phyloP scores from a whole-genome alignment of 2,888 invertebrate species.

The Epinotia ramella region DNA sequence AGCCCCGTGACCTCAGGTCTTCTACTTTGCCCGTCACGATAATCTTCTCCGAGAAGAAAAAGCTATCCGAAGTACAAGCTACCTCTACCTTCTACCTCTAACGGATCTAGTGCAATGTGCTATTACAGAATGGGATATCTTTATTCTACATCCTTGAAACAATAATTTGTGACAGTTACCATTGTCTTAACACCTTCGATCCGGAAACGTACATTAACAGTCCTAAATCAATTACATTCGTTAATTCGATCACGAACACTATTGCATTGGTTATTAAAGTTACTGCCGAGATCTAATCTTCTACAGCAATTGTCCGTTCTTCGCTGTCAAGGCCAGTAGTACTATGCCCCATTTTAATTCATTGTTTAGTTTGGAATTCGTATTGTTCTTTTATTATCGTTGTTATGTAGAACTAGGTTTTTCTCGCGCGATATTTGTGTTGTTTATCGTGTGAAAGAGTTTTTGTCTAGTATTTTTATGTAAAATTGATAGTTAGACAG shows the following conservation, averaged over 20 bases:
- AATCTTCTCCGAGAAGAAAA: too few relatives aligned
- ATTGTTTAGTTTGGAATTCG: slow-evolving; percentile 32
- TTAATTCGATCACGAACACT: slow-evolving; percentile 39
- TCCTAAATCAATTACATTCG: slow-evolving; percentile 28
- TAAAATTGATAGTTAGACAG: background rate
- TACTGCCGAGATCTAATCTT: slow-evolving; percentile 40
- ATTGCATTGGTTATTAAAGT: slow-evolving; percentile 21
- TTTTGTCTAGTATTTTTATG: background rate
- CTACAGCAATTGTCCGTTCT: slow-evolving; percentile 35
- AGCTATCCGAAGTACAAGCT: too few relatives aligned
- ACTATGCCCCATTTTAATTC: slow-evolving; percentile 37
- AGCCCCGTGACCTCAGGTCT: too few relatives aligned
- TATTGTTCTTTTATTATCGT: slow-evolving; percentile 23
- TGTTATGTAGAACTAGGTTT: slow-evolving; percentile 3
- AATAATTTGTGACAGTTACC: background rate
- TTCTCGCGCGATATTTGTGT: background rate
- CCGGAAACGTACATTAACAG: slow-evolving; percentile 16
- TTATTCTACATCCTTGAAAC: background rate
- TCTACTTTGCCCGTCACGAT: too few relatives aligned
- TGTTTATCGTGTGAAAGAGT: background rate
- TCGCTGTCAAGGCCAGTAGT: slow-evolving; percentile 33
- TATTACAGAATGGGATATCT: too few relatives aligned
- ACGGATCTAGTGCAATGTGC: too few relatives aligned
- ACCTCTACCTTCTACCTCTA: too few relatives aligned
- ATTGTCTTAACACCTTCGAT: slow-evolving; percentile 4